Evolutionary conservation across 2,797 vertebrate species (phyloP), one percentile per base, ranked within the genome.

Genomic region (Characodon lateralis): DNA sequence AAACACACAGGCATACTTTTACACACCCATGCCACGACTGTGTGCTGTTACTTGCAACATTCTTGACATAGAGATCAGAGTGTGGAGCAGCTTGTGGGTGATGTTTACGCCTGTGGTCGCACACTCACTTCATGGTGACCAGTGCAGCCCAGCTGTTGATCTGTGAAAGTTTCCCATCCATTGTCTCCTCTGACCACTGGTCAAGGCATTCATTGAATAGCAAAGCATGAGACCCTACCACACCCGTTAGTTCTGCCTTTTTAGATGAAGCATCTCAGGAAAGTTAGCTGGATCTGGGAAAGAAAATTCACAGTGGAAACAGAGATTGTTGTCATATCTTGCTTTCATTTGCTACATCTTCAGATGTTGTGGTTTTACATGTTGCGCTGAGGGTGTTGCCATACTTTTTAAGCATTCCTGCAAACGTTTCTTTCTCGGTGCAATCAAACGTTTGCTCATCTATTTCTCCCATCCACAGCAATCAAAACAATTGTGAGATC

Each of bases 11-110:
- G 78, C 81, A 77, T 77, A 55, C 70, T 72, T 75, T 59, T 70
- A 73, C 73, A 80, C 65, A 26, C 75, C 65, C 81, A 80, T 22
- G 66, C 88, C 89, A 83, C 41, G 46, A 77, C 89, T 85, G 61
- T 6, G 70, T 72, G 87, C 78, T 85, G 81, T 87, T 82, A 87
- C 85, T 91, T 87, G 90, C 81, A 56, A 43, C 89, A 93, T 93
- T 93, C 92, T 81, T 89, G 82, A 86, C 89, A 86, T 85, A 80
- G 86, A 89, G 83, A 84, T 90, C 87, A 78, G 74, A 71, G 84
- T 78, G 73, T 77, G 68, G 71, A 35, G 78, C 83, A 71, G 85
- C 43, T 69, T 82, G 87, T 39, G 74, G 84, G 77, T 55, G 70
- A 66, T 71, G 79, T 71, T 82, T 71, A 51, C 51, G 77, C 73